A percentile compares a stretch with the other conserved stretches of the same genome.
phyloP scores from a whole-genome alignment of 2,797 vertebrate genomes.

The Zalophus californianus region DNA sequence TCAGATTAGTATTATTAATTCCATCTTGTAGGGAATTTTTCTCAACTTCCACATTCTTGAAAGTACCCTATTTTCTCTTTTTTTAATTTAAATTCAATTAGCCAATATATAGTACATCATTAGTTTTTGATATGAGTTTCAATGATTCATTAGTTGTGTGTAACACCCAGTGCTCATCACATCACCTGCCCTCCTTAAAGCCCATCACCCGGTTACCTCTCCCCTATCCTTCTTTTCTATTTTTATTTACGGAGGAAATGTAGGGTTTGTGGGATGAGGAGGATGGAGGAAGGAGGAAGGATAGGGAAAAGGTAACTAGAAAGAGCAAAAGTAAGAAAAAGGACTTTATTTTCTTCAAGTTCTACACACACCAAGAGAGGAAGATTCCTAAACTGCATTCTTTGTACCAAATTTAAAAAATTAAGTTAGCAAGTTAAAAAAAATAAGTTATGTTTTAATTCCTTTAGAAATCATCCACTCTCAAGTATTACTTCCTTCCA shows the following conservation, averaged over 20 bases:
- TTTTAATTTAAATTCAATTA: not conserved
- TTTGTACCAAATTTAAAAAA: not conserved
- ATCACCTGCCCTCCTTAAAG: not conserved
- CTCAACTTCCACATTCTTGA: not conserved
- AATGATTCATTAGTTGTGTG: too few species aligned
- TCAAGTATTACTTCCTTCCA: slow-evolving; percentile 63
- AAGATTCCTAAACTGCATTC: slow-evolving; percentile 31
- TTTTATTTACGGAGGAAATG: not conserved
- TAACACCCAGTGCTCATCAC: not conserved
- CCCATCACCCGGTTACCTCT: not conserved
- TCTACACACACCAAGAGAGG: not conserved
- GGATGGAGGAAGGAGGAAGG: not conserved
- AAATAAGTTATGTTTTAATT: not conserved
- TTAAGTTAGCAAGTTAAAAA: not conserved
- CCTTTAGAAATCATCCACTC: slow-evolving; percentile 43
- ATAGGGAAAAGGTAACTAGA: not conserved
- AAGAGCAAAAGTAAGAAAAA: slow-evolving; percentile 27
- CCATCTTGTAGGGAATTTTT: not conserved
- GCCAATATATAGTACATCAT: not conserved
- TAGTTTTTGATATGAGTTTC: not conserved
- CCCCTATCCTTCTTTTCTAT: not conserved
- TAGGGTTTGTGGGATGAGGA: not conserved
- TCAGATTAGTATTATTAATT: not conserved
- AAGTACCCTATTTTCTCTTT: not conserved
- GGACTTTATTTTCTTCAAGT: not conserved